A percentile compares a stretch with the other conserved stretches of the same genome.
phyloP scores from a whole-genome alignment of 2,797 vertebrate species.

The Hippocampus kuda region DNA sequence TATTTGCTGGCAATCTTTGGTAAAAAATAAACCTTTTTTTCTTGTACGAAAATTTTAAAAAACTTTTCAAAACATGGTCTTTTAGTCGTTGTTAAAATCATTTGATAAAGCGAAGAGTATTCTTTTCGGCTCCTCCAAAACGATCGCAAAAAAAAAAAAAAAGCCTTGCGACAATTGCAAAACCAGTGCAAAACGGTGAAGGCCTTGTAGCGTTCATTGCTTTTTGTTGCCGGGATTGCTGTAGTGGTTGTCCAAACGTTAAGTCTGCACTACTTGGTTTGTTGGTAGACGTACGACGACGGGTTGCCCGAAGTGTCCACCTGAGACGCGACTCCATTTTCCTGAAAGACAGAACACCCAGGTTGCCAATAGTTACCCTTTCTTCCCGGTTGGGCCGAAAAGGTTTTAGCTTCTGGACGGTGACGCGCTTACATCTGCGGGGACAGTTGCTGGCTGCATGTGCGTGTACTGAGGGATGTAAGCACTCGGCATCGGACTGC shows the following conservation, averaged over 20 bases:
- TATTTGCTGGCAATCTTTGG: slow-evolving; percentile 76
- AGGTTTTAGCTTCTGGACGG: background rate
- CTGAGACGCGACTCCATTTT: slow-evolving; percentile 85
- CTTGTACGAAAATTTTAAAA: slow-evolving; percentile 93
- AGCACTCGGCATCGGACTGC: slow-evolving; percentile 88
- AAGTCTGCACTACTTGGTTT: slow-evolving; percentile 91
- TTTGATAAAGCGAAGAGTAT: slow-evolving; percentile 76
- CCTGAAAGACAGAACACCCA: slow-evolving; percentile 64
- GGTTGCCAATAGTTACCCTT: background rate
- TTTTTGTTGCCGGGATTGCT: slow-evolving; percentile 83
- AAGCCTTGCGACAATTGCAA: slow-evolving; percentile 86
- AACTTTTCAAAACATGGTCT: slow-evolving; percentile 68
- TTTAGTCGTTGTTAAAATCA: slow-evolving; percentile 69
- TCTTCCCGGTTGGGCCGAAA: background rate
- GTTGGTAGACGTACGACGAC: slow-evolving; percentile 94
- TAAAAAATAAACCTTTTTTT: slow-evolving; percentile 80
- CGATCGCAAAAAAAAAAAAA: slow-evolving; percentile 78
- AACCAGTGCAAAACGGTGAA: slow-evolving; percentile 91
- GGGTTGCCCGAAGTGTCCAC: slow-evolving; percentile 88
- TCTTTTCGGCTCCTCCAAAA: slow-evolving; percentile 86
- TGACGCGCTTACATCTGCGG: slow-evolving; percentile 75
- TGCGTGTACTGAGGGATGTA: slow-evolving; percentile 93
- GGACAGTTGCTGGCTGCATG: slow-evolving; percentile 80
- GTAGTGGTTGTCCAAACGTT: slow-evolving; percentile 76
- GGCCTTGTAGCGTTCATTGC: slow-evolving; percentile 78